phyloP scores from a whole-genome alignment of 2,797 vertebrate species.

The Cossypha caffra region DNA sequence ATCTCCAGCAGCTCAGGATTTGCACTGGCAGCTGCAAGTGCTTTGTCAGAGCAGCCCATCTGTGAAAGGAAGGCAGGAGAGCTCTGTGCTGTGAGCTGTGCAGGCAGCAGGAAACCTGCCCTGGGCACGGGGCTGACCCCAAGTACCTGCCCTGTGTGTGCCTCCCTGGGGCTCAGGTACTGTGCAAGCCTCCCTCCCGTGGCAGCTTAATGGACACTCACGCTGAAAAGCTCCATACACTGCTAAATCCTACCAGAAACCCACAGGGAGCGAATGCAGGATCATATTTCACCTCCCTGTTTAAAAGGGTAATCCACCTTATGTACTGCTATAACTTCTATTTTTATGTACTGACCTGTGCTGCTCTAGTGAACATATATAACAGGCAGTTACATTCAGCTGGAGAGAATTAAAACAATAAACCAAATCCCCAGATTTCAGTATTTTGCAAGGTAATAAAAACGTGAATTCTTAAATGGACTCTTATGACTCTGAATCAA shows the following conservation, averaged over 20 bases:
- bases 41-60: neutral
- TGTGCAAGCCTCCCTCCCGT: neutral
- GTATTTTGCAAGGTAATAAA: constrained; percentile 24
- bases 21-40: neutral
- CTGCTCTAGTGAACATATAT: constrained; percentile 29
- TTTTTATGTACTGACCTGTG: constrained; percentile 53
- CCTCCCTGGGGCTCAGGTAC: neutral
- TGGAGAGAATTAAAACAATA: constrained; percentile 68
- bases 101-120: neutral
- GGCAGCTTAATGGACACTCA: neutral
- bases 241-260: neutral
- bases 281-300: neutral
- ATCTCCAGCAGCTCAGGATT: neutral
- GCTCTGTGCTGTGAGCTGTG: neutral
- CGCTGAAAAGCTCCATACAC: neutral
- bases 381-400: constrained; percentile 52
- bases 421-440: constrained; percentile 45
- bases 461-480: constrained; percentile 36
- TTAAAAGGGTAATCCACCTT: constrained; percentile 18
- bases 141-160: neutral
- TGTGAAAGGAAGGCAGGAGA: neutral
- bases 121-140: neutral
- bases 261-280: neutral
- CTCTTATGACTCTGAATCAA: constrained; percentile 56
- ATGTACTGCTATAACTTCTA: constrained; percentile 20